These are phyloP conservation scores for Ceuthmochares aereus DNA, from an alignment of 2,113 vertebrate genomes.

Conservation along the genomic window DNA sequence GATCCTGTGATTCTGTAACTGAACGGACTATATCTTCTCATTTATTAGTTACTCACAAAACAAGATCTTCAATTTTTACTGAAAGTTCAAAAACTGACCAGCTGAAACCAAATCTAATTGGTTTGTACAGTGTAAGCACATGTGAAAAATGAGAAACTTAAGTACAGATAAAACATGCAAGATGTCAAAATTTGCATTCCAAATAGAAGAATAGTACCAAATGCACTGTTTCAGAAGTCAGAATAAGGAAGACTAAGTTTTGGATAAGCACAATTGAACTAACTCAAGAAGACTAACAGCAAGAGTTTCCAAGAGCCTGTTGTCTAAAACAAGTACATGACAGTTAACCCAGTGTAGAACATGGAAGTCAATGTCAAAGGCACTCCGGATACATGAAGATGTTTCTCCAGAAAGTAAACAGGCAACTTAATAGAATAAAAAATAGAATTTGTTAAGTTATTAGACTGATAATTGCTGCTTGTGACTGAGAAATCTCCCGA, in stretches of 20 bases:
- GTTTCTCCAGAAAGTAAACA: neutral
- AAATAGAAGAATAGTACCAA: neutral
- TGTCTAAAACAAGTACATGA: neutral
- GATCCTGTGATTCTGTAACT: neutral
- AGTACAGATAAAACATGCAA: neutral
- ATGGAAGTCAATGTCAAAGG: neutral
- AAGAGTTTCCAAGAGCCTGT: neutral
- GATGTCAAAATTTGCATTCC: neutral
- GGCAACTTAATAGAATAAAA: neutral
- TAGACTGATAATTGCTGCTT: neutral
- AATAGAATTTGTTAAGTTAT: neutral
- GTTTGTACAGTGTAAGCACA: neutral
- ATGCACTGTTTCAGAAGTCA: neutral
- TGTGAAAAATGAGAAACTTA: neutral
- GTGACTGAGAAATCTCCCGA: neutral
- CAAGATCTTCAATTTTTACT: rapidly evolving
- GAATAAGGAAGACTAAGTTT: neutral
- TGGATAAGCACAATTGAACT: neutral
- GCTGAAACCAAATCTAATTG: neutral
- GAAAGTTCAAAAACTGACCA: neutral
- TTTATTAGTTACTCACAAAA: slow-evolving; percentile 1
- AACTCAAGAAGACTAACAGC: neutral
- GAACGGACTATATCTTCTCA: neutral
- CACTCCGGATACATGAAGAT: neutral
- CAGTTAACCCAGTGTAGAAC: neutral